Percentiles rank a stretch among this genome's conserved stretches.
Conservation (phyloP, 1,140 invertebrate species). For the Neodiprion virginianus region DNA sequence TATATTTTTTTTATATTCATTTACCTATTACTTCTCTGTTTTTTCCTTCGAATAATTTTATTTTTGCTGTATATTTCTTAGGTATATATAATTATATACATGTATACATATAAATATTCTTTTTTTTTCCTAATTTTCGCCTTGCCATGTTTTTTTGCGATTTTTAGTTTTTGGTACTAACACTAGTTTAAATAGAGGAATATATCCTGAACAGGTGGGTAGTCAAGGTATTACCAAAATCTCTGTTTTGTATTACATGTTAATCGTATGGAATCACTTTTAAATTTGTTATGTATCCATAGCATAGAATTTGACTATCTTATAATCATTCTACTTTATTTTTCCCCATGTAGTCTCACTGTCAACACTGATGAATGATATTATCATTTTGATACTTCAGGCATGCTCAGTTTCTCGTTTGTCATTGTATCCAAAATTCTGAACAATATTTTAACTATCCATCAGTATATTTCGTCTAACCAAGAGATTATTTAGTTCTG, state of each 20-base stretch:
- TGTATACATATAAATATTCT: constrained; percentile 34
- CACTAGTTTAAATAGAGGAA: constrained; percentile 38
- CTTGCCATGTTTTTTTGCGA: constrained; percentile 52
- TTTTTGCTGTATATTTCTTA: constrained; percentile 29
- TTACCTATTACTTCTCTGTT: constrained; percentile 36
- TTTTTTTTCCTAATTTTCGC: constrained; percentile 41
- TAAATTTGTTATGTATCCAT: not conserved
- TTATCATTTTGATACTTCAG: not conserved
- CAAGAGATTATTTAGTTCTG: too few species aligned
- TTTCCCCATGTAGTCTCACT: not conserved
- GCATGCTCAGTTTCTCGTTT: not conserved
- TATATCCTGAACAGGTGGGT: constrained; percentile 51
- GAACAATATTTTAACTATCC: too few species aligned
- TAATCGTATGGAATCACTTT: not conserved
- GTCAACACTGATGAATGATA: not conserved
- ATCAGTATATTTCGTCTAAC: too few species aligned
- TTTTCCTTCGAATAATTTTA: constrained; percentile 30
- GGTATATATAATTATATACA: constrained; percentile 27
- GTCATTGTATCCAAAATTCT: not conserved
- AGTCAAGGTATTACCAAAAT: not conserved
- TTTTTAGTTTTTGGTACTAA: constrained; percentile 48
- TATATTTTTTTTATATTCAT: constrained; percentile 28
- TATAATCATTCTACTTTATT: not conserved
- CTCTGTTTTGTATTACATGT: not conserved
- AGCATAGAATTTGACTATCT: not conserved